Evolutionary conservation across 2,113 vertebrate species (phyloP).

Genomic region (Numenius arquata): DNA sequence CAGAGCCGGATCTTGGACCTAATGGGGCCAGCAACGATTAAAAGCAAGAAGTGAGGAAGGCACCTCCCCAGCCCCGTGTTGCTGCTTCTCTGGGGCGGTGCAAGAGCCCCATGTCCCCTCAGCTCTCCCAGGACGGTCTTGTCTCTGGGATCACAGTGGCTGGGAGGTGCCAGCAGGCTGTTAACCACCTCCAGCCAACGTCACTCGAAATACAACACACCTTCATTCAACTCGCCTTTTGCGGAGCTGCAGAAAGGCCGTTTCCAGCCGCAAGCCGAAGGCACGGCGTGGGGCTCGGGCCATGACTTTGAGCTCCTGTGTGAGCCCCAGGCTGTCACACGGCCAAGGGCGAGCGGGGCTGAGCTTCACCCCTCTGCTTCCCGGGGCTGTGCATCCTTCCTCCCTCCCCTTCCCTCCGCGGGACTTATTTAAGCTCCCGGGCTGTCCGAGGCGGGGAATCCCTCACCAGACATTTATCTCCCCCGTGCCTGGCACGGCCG

Average conservation of each 20-base stretch:
- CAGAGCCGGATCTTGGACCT: neutral
- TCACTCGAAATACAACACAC: neutral
- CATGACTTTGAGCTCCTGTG: neutral
- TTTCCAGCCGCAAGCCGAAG: neutral
- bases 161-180: neutral
- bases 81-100: neutral
- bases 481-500: neutral
- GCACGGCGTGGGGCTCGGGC: neutral
- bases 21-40: neutral
- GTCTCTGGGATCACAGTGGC: accelerated
- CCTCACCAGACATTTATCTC: neutral
- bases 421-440: neutral
- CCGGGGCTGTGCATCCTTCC: neutral
- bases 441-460: neutral
- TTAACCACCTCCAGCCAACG: neutral
- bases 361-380: accelerated
- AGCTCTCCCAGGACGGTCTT: accelerated
- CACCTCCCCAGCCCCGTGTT: neutral
- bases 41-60: neutral
- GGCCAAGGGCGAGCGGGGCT: neutral
- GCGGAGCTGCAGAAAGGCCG: neutral
- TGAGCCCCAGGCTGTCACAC: accelerated
- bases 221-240: neutral
- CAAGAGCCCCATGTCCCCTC: neutral
- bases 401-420: accelerated